Evolutionary conservation across 2,797 vertebrate species (phyloP).

Genomic region (Ctenosaura bakeri): DNA sequence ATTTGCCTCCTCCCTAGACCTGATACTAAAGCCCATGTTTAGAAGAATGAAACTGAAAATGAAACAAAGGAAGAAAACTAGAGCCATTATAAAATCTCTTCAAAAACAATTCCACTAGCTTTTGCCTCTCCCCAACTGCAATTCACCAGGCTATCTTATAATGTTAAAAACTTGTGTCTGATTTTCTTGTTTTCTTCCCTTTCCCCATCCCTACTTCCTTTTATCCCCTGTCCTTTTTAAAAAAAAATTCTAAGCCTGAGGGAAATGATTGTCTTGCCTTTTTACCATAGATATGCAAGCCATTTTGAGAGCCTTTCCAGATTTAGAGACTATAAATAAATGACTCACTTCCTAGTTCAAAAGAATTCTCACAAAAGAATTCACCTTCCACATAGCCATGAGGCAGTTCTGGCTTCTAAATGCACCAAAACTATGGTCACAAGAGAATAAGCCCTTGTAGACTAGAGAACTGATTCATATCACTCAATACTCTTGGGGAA

Average conservation of each 20-base stretch:
- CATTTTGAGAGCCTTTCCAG: not conserved
- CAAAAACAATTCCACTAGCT: no score
- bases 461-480: no score
- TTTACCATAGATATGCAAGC: not conserved
- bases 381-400: not conserved
- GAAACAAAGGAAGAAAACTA: no score
- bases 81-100: no score
- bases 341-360: not conserved
- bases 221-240: not conserved
- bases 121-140: no score
- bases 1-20: no score
- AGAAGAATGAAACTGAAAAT: no score
- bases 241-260: not conserved
- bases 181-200: not conserved
- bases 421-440: not conserved
- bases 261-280: not conserved
- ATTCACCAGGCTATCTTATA: not conserved
- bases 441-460: not conserved
- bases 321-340: not conserved
- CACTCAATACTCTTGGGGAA: not conserved
- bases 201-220: not conserved
- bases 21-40: no score
- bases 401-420: not conserved
- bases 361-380: not conserved
- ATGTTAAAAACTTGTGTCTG: not conserved